Base-by-base conservation (phyloP, 2,888 invertebrate genomes). In the Pseudococcus longispinus region DNA sequence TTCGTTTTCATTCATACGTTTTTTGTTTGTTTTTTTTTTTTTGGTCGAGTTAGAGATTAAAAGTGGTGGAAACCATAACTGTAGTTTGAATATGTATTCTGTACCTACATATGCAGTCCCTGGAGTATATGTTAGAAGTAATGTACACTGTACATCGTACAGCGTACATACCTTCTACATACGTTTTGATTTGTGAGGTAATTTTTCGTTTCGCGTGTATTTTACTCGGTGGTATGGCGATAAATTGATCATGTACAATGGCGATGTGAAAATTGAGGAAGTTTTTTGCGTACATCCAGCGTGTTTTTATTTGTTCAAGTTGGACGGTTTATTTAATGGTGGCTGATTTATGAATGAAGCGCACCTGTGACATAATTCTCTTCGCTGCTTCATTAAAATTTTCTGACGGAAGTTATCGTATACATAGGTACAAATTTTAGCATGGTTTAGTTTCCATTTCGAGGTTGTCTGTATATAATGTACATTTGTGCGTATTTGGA, bases 1-100 rank as follows among this genome's bases (percentile, higher is more conserved):
- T 84, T 46, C 55, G 2, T 55, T 60, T 84, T 84, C 84, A 84
- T 84, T 84, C 84, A 84, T 80, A 42, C 77, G 11, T 26, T 80
- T 23, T 46, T n/a, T n/a, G n/a, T n/a, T n/a, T n/a, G 11, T 26
- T 80, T 23, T 46, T n/a, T n/a, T n/a, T n/a, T 46, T 46, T 13
- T 46, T 46, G 4, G 44, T 46, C 44, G 15, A 15, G 4, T 46
- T 13, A 46, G 44, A 37, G 44, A 46, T 46, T 46, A 46, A 46
- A 46, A 46, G 20, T 80, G 15, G 70, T 80, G 20, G 42, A 37
- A 42, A 80, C 18, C 20, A 11, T 42, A 80, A n/a, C 6, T 55
- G 23, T n/a, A 20, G 20, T 60, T 6, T 23, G 23, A 60, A 23
- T 60, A 60, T 20, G 60, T 60, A 23, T 9, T n/a, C n/a, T 37